Percentiles rank a stretch among this genome's conserved stretches.
These are phyloP conservation scores for Garra rufa DNA, from an alignment of 2,113 vertebrate species.

Conservation along the genomic window DNA sequence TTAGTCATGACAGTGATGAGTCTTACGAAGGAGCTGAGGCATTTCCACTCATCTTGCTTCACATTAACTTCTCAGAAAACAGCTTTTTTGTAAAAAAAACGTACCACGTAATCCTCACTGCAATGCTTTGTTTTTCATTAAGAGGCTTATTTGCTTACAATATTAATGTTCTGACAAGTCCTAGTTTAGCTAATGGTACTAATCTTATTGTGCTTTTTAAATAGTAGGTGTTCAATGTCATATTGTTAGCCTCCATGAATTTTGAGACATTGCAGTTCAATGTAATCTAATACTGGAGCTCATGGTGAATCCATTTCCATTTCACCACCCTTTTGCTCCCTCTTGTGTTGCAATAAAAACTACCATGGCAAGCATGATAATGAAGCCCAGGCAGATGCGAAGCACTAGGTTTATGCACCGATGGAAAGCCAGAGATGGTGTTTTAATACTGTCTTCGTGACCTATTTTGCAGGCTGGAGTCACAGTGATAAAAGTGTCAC, in stretches of 20 bases:
- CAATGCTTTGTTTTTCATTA: background rate
- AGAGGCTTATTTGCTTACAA: constrained; percentile 10
- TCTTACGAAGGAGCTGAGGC: constrained; percentile 29
- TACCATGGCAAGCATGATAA: constrained; percentile 31
- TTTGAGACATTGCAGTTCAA: constrained; percentile 39
- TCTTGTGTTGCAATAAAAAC: constrained; percentile 45
- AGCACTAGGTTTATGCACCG: background rate
- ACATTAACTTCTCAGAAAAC: background rate
- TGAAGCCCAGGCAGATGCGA: constrained; percentile 7
- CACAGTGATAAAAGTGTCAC: constrained; percentile 54
- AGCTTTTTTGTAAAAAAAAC: background rate
- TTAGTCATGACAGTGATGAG: constrained; percentile 20
- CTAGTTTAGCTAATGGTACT: background rate
- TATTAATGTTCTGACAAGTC: background rate
- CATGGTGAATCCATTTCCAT: constrained; percentile 26
- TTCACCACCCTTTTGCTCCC: constrained; percentile 49
- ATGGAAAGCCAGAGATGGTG: constrained; percentile 33
- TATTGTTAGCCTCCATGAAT: background rate
- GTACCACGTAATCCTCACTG: background rate
- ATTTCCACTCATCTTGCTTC: constrained; percentile 4
- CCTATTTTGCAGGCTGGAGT: constrained; percentile 61
- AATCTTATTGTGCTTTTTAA: background rate
- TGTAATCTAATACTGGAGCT: constrained; percentile 19
- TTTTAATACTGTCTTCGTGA: constrained; percentile 53
- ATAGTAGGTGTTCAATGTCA: background rate